Evolutionary conservation across 2,113 vertebrate species (phyloP).

Genomic region (Rhombomys opimus): DNA sequence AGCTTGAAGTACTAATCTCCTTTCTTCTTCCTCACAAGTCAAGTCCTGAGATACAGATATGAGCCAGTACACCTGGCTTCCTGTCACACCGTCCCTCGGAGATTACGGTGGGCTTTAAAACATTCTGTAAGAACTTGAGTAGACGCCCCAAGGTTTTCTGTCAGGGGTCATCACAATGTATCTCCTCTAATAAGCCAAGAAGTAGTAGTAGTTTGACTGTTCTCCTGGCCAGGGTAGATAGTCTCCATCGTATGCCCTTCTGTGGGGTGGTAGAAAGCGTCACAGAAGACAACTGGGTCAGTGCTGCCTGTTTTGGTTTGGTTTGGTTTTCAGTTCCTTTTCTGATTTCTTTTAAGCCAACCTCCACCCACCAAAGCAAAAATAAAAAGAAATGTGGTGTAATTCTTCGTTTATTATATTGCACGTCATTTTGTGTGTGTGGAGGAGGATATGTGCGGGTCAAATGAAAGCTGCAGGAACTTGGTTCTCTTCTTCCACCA

Average conservation of each 20-base stretch:
- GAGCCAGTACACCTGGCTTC: neutral
- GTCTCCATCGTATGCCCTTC: neutral
- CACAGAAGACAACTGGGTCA: neutral
- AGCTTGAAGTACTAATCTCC: neutral
- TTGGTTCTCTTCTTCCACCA: neutral
- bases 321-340: neutral
- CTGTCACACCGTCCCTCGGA: conserved; percentile 25
- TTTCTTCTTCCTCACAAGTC: neutral
- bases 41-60: neutral
- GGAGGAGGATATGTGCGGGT: neutral
- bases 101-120: neutral
- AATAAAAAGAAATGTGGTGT: neutral
- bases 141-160: neutral
- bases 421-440: neutral
- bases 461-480: neutral
- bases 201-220: neutral
- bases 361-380: neutral
- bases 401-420: neutral
- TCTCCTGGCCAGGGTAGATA: neutral
- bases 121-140: conserved; percentile 24
- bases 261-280: neutral
- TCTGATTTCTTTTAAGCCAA: neutral
- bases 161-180: neutral
- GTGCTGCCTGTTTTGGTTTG: neutral
- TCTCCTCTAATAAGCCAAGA: conserved; percentile 14